Conservation (phyloP, 2,113 vertebrate species). For the Sapajus apella region DNA sequence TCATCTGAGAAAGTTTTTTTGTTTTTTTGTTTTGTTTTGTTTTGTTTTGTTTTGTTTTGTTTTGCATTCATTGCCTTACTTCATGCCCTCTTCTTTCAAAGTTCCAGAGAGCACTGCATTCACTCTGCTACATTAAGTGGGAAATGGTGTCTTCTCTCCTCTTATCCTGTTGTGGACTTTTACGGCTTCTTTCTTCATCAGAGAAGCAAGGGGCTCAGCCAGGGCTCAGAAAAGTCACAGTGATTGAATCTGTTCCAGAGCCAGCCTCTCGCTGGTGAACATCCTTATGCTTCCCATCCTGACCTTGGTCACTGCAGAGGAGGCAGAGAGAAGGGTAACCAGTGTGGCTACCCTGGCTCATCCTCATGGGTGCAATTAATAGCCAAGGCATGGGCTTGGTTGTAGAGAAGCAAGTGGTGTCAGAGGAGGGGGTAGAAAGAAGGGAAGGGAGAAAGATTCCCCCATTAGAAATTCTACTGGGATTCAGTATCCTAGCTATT, state of each 20-base stretch:
- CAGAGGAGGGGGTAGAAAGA: accelerated
- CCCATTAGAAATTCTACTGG: neutral
- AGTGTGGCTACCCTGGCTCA: neutral
- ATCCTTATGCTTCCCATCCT: neutral
- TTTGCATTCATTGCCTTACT: neutral
- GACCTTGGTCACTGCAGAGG: neutral
- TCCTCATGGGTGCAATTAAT: neutral
- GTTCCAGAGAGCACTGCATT: neutral
- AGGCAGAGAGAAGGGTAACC: neutral
- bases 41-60: too few relatives aligned
- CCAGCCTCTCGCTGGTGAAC: neutral
- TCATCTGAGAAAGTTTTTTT: too few relatives aligned
- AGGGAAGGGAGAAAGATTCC: neutral
- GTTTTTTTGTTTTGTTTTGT: too few relatives aligned
- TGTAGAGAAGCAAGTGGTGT: neutral
- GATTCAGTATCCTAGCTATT: neutral
- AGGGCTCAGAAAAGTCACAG: neutral
- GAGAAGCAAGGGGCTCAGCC: neutral
- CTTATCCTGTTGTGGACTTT: neutral
- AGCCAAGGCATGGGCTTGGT: neutral
- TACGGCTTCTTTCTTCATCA: neutral
- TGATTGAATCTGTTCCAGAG: neutral
- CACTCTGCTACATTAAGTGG: neutral
- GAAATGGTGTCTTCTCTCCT: neutral
- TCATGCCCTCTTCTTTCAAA: neutral